phyloP scores from a whole-genome alignment of 2,888 invertebrate species.

The Nymphalis urticae region DNA sequence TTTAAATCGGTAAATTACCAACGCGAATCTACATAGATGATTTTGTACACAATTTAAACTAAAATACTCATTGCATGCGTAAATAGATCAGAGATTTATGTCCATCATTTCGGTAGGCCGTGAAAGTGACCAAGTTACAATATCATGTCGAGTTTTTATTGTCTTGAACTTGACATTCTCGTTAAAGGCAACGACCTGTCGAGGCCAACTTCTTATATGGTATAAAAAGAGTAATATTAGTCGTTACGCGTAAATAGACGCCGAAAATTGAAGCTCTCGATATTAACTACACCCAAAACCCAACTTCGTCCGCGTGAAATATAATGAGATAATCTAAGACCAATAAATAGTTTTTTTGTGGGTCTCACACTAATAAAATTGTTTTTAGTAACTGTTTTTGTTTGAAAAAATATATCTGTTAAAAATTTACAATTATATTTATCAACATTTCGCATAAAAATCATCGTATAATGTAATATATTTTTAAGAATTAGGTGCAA shows the following conservation, averaged over 20 bases:
- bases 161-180: slow-evolving; percentile 58
- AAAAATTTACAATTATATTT: too few species aligned
- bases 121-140: slow-evolving; percentile 35
- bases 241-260: slow-evolving; percentile 33
- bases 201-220: slow-evolving; percentile 60
- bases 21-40: too few species aligned
- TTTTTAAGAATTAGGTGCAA: too few species aligned
- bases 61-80: not conserved
- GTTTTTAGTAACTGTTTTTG: too few species aligned
- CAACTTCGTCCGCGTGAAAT: not conserved
- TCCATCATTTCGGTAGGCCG: slow-evolving; percentile 4
- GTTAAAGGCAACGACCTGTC: slow-evolving; percentile 63
- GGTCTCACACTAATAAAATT: too few species aligned
- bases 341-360: too few species aligned
- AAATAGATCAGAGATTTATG: not conserved
- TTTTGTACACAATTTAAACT: not conserved
- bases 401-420: too few species aligned
- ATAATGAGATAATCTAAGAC: not conserved
- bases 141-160: slow-evolving; percentile 32
- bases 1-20: too few species aligned
- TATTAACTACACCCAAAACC: not conserved
- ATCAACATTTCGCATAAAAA: too few species aligned
- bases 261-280: slow-evolving; percentile 12
- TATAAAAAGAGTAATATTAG: slow-evolving; percentile 53
- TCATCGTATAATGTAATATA: too few species aligned